Conservation (phyloP, 2,113 vertebrate species). For the Cervus canadensis region DNA sequence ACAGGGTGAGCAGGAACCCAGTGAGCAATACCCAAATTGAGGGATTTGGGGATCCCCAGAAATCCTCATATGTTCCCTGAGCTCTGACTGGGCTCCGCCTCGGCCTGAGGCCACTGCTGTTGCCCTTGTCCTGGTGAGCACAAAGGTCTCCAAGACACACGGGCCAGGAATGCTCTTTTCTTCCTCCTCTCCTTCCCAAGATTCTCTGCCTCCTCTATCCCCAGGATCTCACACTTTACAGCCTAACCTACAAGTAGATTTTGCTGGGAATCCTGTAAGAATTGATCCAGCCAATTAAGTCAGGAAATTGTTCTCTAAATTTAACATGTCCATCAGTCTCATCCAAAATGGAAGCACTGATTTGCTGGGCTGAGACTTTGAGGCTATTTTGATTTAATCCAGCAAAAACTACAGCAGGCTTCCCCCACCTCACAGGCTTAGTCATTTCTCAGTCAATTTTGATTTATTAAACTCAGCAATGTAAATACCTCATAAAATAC, state of each 20-base stretch:
- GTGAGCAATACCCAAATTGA: neutral
- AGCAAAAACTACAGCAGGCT: conserved; percentile 4
- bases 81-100: neutral
- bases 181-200: neutral
- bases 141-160: neutral
- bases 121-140: neutral
- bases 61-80: neutral
- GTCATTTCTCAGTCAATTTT: conserved; percentile 21
- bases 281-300: conserved; percentile 36
- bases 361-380: neutral
- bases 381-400: conserved; percentile 43
- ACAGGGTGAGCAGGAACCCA: neutral
- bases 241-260: neutral
- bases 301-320: conserved; percentile 37
- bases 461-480: conserved; percentile 20
- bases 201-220: neutral
- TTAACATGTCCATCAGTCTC: conserved; percentile 1
- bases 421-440: neutral
- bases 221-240: neutral
- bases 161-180: neutral
- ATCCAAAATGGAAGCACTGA: conserved; percentile 3
- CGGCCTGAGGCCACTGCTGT: neutral
- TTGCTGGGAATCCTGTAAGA: neutral
- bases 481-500: neutral
- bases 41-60: neutral